A percentile compares a stretch with the other conserved stretches of the same genome.
These are phyloP conservation scores for Vesta saturnalis DNA, from an alignment of 2,888 invertebrate genomes.

Conservation along the genomic window DNA sequence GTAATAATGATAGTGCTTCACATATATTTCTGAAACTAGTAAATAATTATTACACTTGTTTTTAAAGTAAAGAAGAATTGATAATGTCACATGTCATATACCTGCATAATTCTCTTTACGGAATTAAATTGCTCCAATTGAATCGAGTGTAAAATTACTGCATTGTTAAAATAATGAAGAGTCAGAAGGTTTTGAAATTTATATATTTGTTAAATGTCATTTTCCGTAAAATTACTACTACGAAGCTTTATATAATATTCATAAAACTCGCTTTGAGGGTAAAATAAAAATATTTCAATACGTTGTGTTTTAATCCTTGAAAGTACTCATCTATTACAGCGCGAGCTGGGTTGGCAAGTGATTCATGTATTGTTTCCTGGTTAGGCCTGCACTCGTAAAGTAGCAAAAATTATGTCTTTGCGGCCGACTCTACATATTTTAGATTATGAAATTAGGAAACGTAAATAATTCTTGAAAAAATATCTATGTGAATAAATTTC, in stretches of 20 bases:
- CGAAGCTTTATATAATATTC: conserved; percentile 55
- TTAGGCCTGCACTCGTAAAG: conserved; percentile 60
- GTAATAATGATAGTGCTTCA: too few species aligned
- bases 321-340: conserved; percentile 62
- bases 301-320: conserved; percentile 62
- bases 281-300: conserved; percentile 63
- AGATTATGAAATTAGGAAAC: conserved; percentile 38
- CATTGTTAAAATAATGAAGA: too few species aligned
- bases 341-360: conserved; percentile 51
- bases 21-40: too few species aligned
- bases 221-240: conserved; percentile 48
- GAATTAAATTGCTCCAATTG: too few species aligned
- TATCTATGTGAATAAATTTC: conserved; percentile 29
- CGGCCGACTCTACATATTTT: conserved; percentile 49
- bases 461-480: conserved; percentile 37
- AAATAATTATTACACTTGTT: too few species aligned
- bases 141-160: too few species aligned
- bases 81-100: too few species aligned
- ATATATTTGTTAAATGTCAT: background rate
- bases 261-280: conserved; percentile 49
- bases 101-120: too few species aligned
- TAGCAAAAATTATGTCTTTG: conserved; percentile 61
- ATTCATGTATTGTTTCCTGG: conserved; percentile 63
- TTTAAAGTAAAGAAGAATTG: too few species aligned
- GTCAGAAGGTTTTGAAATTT: too few species aligned